Conservation (phyloP, 1,140 invertebrate genomes). For the Caerostris darwini region DNA sequence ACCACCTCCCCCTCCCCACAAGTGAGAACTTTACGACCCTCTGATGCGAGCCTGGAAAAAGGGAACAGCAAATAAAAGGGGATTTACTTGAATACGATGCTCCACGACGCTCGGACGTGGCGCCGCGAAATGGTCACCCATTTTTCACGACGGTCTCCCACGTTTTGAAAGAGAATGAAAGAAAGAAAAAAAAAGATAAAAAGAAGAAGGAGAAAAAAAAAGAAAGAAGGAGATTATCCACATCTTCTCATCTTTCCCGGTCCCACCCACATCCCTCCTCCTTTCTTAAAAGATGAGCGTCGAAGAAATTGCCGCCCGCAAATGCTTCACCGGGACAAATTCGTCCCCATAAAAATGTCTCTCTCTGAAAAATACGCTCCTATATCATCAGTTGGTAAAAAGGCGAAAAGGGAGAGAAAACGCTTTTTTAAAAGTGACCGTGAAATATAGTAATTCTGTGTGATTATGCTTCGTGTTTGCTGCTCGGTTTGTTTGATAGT, state of each 20-base stretch:
- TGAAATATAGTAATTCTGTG: constrained; percentile 64
- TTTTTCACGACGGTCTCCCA: constrained; percentile 34
- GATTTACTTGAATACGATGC: constrained; percentile 43
- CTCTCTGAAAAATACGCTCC: constrained; percentile 61
- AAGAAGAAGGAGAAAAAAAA: not conserved
- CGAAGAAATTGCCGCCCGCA: constrained; percentile 58
- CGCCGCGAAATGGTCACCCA: constrained; percentile 60
- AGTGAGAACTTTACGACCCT: not conserved
- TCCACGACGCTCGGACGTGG: constrained; percentile 37
- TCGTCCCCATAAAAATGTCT: constrained; percentile 64
- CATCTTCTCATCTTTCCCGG: constrained; percentile 62
- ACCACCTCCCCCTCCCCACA: not conserved
- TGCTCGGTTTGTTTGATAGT: constrained; percentile 24
- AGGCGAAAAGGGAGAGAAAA: constrained; percentile 31
- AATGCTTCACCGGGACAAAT: constrained; percentile 64
- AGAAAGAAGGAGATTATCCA: constrained; percentile 46
- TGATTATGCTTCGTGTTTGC: constrained; percentile 51
- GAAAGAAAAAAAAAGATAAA: not conserved
- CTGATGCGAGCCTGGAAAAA: not conserved
- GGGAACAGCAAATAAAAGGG: constrained; percentile 61
- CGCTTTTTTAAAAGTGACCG: constrained; percentile 53
- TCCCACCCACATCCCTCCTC: not conserved
- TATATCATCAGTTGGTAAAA: constrained; percentile 70
- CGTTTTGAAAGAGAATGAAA: constrained; percentile 8
- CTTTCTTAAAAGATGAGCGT: constrained; percentile 29